Conservation (phyloP, 1,140 invertebrate genomes). For the Ceratosolen fusciceps region DNA sequence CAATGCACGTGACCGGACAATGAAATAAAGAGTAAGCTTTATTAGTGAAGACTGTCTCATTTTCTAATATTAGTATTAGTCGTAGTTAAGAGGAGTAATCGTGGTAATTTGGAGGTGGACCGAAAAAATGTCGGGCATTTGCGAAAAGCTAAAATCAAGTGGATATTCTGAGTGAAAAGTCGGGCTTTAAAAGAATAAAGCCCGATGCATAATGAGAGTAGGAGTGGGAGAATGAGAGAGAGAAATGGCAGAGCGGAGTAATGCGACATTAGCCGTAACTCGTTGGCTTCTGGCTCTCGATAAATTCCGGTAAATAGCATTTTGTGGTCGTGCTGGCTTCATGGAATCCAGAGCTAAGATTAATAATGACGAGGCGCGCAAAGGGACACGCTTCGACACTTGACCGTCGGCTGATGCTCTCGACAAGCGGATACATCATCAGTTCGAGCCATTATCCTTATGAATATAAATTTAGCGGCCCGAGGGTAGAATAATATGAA, state of each 20-base stretch:
- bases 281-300: neutral
- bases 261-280: neutral
- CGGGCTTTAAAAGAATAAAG: neutral
- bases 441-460: slow-evolving; percentile 54
- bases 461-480: slow-evolving; percentile 56
- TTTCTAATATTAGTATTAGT: too few relatives aligned
- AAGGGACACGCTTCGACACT: slow-evolving; percentile 36
- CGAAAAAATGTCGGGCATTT: too few relatives aligned
- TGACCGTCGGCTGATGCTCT: slow-evolving; percentile 41
- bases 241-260: slow-evolving; percentile 16
- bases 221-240: slow-evolving; percentile 25
- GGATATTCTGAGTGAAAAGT: neutral
- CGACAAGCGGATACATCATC: slow-evolving; percentile 48
- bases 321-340: neutral
- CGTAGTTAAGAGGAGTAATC: too few relatives aligned
- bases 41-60: too few relatives aligned
- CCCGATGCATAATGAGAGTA: neutral
- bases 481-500: neutral
- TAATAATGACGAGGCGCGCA: slow-evolving; percentile 53
- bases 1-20: too few relatives aligned
- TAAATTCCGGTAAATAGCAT: slow-evolving; percentile 35
- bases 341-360: slow-evolving; percentile 42
- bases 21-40: too few relatives aligned
- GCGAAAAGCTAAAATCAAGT: too few relatives aligned
- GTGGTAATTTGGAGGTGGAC: too few relatives aligned